Evolutionary conservation across 1,140 invertebrate genomes (phyloP), one percentile per base, ranked within the genome.

Genomic region (Linepithema humile): DNA sequence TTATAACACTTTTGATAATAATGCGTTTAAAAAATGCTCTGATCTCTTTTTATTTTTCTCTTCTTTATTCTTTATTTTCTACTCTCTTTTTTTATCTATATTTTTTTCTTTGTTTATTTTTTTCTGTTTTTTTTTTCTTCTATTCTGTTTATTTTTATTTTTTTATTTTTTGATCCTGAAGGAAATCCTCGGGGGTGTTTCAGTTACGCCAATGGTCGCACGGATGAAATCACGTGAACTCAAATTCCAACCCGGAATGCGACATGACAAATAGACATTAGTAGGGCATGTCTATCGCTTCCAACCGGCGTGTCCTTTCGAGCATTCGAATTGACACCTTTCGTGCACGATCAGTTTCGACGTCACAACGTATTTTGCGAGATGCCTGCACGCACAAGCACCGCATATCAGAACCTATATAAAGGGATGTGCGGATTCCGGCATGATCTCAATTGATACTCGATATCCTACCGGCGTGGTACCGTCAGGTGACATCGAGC

Each of bases 321-420:
- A 70, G 85, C 88, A 83, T 90, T 77, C 62, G 83, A 92, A 93
- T 91, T 93, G 93, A 93, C 92, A 91, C 84, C 88, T 93, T 92
- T 90, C 93, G 92, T 93, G 93, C 80, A 9, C 85, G 40, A 35
- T n/a, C 29, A 40, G 64, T 29, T 50, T 59, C 59, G 53, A 82
- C 45, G 73, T 15, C 50, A 26, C 75, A n/a, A 67, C 69, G 74
- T 80, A 74, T 69, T 88, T 75, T 70, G 73, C 75, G 83, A 82
- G 48, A 82, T 88, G 74, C 70, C 64, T 35, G 73, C 78, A 40
- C 48, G 67, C 45, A 84, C 83, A 62, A 67, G 80, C 43, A 35
- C 35, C 26, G n/a, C 17, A 72, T 59, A 45, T 53, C 35, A 43
- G 32, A 69, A 53, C 60, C 65, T 73, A 85, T 93, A 93, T 93